Evolutionary conservation across 2,113 vertebrate species (phyloP), one percentile per base, ranked within the genome.

Genomic region (Otolemur garnettii): DNA sequence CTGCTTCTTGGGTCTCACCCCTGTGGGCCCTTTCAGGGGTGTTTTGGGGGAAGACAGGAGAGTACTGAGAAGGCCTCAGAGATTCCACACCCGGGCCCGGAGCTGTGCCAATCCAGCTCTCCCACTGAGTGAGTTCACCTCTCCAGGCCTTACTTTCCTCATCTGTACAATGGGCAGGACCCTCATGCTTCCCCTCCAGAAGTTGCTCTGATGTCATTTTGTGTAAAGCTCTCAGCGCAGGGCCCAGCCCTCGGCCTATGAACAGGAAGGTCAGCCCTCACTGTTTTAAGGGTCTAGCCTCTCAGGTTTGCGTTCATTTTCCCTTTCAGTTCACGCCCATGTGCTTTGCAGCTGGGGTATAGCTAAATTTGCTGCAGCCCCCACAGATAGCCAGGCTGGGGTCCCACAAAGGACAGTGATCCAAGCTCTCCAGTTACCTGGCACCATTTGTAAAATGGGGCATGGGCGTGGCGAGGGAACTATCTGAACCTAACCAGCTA

Each of bases 191-290:
- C 35, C 24, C 24, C 33, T 33, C 22, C 1, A 13, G 30, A 71
- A 24, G 24, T 24, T 24, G 28, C 55, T 35, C 28, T 11, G 19
- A n/a, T 4, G 21, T 26, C 18, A n/a, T 12, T 0, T 0, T 2
- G 4, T 42, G 6, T 1, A 22, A 82, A 92, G 62, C 13, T 53
- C 94, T 59, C 11, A 30, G n/a, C 12, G 4, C 50, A 1, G 6
- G 22, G 21, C 12, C 33, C 28, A 18, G 77, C 7, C 12, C 24
- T 0, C 33, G n/a, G 57, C 8, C 50, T 19, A 64, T 4, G 17
- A 13, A 7, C 26, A 42, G 5, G 4, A 2, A 33, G 0, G 11
- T 18, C 78, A 17, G 8, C 2, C 0, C 69, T 60, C 62, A 17
- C 22, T 26, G 11, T 53, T 62, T 24, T 1, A 2, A n/a, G 53